These are phyloP conservation scores for Eupithecia abbreviata DNA, from an alignment of 2,888 invertebrate genomes.

Conservation along the genomic window DNA sequence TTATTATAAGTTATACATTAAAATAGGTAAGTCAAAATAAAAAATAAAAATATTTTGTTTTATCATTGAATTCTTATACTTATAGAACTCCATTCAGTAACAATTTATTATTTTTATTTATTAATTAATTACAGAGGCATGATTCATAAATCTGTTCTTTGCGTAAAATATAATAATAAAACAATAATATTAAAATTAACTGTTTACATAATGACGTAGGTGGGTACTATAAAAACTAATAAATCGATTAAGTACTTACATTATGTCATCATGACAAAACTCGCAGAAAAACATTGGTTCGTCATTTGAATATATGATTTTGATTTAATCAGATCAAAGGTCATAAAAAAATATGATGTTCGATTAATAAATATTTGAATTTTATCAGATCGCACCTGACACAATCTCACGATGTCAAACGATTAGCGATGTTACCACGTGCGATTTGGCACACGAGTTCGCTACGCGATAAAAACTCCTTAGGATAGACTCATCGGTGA, in stretches of 20 bases:
- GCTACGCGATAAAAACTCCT: constrained; percentile 77
- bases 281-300: constrained; percentile 26
- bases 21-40: not conserved
- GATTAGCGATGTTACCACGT: constrained; percentile 53
- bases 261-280: constrained; percentile 44
- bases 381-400: constrained; percentile 31
- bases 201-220: constrained; percentile 7
- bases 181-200: constrained; percentile 5
- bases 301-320: constrained; percentile 34
- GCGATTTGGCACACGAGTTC: constrained; percentile 47
- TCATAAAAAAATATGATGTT: constrained; percentile 14
- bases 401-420: constrained; percentile 26
- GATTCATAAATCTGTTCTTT: constrained; percentile 6
- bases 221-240: constrained; percentile 16
- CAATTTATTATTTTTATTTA: no score
- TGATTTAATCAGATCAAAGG: constrained; percentile 1
- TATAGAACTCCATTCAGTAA: not conserved
- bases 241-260: constrained; percentile 17
- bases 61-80: no score
- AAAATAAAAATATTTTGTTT: not conserved
- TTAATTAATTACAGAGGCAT: not conserved
- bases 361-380: constrained; percentile 6
- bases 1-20: not conserved
- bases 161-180: constrained; percentile 6
- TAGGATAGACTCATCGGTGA: constrained; percentile 83